Percentiles rank a stretch among this genome's conserved stretches.
Conservation (phyloP, 2,797 vertebrate species). For the Cryptoprocta ferox region DNA sequence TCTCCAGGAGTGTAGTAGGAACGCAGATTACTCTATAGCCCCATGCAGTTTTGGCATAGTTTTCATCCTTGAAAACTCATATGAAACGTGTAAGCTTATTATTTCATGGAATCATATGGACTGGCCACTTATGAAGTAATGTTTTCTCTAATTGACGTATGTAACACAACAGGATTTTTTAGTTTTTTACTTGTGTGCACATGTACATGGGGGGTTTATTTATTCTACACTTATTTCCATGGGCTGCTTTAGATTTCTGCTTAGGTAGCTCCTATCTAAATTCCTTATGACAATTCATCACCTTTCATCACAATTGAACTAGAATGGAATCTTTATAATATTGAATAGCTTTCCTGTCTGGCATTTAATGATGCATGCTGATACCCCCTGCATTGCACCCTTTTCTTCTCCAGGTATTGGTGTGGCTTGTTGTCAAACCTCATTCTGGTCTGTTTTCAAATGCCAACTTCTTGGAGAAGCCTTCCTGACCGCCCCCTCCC, state of each 20-base stretch:
- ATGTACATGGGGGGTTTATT: too few relatives aligned
- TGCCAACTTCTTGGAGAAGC: background rate
- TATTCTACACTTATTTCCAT: background rate
- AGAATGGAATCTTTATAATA: background rate
- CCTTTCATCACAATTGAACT: background rate
- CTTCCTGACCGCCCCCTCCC: background rate
- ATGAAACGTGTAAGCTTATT: background rate
- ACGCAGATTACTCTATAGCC: fast-evolving
- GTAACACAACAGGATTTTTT: background rate
- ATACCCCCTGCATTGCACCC: background rate
- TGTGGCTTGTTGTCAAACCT: background rate
- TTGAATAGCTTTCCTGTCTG: background rate
- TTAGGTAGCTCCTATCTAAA: background rate
- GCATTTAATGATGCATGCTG: background rate
- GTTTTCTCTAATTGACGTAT: background rate
- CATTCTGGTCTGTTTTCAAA: background rate
- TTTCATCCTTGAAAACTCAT: background rate
- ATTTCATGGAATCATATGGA: background rate
- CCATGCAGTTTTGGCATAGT: background rate
- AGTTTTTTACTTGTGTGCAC: background rate
- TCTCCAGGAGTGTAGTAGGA: background rate
- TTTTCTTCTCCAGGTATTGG: background rate
- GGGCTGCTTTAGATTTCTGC: background rate
- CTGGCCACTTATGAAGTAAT: background rate
- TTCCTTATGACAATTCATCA: background rate